Evolutionary conservation across 2,113 vertebrate genomes (phyloP).

Genomic region (Chaetodon trifascialis): DNA sequence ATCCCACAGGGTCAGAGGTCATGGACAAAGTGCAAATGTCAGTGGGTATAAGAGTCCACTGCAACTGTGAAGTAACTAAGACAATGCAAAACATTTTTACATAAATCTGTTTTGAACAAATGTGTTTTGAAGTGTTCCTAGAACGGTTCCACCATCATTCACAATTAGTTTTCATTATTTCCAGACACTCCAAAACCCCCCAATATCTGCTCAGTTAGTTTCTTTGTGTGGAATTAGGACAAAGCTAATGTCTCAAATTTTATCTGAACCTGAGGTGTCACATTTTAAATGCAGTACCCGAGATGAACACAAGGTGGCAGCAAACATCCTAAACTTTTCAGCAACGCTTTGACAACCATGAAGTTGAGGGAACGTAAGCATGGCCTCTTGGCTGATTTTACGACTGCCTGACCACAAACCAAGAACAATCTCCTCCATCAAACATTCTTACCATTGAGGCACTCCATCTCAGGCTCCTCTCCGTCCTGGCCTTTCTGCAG

Average conservation of each 20-base stretch:
- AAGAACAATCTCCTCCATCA: background rate
- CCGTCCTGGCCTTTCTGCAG: constrained; percentile 91
- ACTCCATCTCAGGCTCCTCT: constrained; percentile 98
- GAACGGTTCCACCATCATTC: background rate
- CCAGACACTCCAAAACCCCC: background rate
- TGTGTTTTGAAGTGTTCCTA: background rate
- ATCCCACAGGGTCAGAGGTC: constrained; percentile 14
- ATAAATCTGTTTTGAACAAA: background rate
- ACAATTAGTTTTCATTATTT: background rate
- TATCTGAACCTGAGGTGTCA: no score
- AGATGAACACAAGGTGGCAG: constrained; percentile 72
- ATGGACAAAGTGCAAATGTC: background rate
- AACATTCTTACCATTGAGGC: constrained; percentile 89
- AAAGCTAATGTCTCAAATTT: background rate
- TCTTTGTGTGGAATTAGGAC: background rate
- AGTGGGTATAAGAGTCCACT: background rate
- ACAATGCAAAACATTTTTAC: background rate
- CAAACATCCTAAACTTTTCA: constrained; percentile 29
- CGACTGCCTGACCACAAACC: background rate
- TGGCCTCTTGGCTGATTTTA: background rate
- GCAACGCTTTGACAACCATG: background rate
- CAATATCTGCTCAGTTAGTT: background rate
- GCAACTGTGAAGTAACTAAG: background rate
- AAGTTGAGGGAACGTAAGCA: background rate
- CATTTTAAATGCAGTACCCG: constrained; percentile 20